Conservation (phyloP, 2,113 vertebrate species). For the Junco hyemalis region DNA sequence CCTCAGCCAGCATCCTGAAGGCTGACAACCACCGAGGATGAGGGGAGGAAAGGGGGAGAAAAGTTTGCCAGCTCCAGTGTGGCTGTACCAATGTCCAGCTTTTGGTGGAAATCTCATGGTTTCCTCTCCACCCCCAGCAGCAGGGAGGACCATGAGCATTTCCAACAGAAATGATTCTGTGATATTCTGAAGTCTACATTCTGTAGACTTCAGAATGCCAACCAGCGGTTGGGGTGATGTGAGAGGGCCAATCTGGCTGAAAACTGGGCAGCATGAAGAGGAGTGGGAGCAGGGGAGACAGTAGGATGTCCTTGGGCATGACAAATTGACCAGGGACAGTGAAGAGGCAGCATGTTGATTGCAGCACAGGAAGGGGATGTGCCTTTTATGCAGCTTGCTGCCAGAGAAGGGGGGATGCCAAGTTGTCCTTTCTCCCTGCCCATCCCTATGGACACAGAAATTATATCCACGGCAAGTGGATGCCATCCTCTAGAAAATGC, state of each 20-base stretch:
- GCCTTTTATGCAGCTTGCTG: background rate
- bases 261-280: background rate
- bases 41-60: background rate
- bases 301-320: background rate
- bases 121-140: background rate
- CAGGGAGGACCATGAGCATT: accelerated
- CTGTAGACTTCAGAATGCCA: background rate
- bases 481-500: slow-evolving; percentile 37
- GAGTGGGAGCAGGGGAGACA: accelerated
- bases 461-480: background rate
- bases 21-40: background rate
- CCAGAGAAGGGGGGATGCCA: background rate
- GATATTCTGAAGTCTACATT: background rate
- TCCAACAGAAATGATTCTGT: background rate
- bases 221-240: background rate
- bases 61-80: background rate
- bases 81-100: background rate
- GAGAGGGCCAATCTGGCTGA: background rate
- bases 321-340: background rate
- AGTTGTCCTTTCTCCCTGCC: background rate
- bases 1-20: background rate
- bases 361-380: accelerated
- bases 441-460: background rate
- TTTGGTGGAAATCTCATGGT: background rate
- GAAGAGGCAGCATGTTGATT: background rate